Evolutionary conservation across 1,140 invertebrate genomes (phyloP).

Genomic region (Onthophagus taurus): DNA sequence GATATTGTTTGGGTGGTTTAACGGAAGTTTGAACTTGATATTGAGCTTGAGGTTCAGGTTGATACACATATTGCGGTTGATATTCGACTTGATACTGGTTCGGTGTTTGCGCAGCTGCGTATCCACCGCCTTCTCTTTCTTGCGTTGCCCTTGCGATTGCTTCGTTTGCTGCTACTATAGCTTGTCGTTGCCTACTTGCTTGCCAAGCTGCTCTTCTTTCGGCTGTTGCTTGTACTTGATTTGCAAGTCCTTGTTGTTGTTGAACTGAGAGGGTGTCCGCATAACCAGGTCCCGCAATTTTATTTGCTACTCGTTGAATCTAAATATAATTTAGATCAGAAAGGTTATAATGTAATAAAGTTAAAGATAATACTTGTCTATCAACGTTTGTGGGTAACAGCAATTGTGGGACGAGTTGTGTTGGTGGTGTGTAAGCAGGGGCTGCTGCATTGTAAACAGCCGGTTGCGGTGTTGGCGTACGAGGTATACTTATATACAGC

Average conservation of each 20-base stretch:
- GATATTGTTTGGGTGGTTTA: too few species aligned
- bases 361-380: conserved; percentile 14
- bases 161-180: background rate
- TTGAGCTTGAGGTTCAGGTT: too few species aligned
- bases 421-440: conserved; percentile 3
- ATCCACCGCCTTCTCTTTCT: background rate
- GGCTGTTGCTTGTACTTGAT: background rate
- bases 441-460: conserved; percentile 1
- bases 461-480: background rate
- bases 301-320: conserved; percentile 4
- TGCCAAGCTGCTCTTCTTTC: background rate
- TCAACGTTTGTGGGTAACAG: conserved; percentile 10
- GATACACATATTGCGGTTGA: background rate
- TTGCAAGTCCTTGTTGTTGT: background rate
- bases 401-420: conserved; percentile 7
- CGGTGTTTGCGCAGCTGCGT: background rate
- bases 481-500: conserved; percentile 4
- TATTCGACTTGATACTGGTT: background rate
- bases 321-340: too few species aligned
- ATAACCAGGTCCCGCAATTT: conserved; percentile 5
- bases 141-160: background rate
- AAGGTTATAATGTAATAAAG: too few species aligned
- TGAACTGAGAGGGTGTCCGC: background rate
- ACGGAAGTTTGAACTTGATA: too few species aligned
- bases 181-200: background rate